Evolutionary conservation across 2,113 vertebrate genomes (phyloP).

Genomic region (Barnardius zonarius): DNA sequence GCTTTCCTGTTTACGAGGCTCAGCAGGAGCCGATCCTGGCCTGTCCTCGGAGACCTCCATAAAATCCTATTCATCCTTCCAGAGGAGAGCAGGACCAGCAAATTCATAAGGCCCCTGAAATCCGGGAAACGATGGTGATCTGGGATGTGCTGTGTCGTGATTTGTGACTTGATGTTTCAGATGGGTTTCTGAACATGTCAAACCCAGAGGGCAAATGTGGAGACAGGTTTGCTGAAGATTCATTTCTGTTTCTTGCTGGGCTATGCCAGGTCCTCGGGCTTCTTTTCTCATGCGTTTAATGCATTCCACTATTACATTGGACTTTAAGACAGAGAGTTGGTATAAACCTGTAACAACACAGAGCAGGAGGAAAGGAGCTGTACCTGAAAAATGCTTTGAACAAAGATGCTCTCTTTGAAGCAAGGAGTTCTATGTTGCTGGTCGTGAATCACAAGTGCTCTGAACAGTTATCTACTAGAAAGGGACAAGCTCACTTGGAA

Average conservation of each 20-base stretch:
- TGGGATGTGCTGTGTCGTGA: rapidly evolving
- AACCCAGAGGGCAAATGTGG: neutral
- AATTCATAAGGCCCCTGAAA: rapidly evolving
- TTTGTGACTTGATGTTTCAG: neutral
- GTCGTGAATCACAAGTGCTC: neutral
- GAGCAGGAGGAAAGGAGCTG: neutral
- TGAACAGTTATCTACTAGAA: neutral
- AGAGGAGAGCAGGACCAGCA: rapidly evolving
- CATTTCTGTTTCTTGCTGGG: neutral
- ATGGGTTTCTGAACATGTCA: neutral
- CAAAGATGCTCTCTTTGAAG: neutral
- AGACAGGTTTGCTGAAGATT: neutral
- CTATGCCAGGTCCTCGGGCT: neutral
- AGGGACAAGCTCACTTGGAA: neutral
- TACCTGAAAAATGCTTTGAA: neutral
- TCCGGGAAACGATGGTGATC: neutral
- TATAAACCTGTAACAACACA: neutral
- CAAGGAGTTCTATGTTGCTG: neutral
- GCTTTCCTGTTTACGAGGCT: conserved; percentile 77
- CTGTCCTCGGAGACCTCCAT: neutral
- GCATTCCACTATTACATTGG: neutral
- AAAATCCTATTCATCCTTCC: neutral
- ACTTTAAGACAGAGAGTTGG: neutral
- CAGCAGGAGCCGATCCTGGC: neutral
- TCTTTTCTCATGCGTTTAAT: neutral